These are phyloP conservation scores for Poeciliopsis occidentalis DNA, from an alignment of 2,113 vertebrate genomes.

Conservation along the genomic window DNA sequence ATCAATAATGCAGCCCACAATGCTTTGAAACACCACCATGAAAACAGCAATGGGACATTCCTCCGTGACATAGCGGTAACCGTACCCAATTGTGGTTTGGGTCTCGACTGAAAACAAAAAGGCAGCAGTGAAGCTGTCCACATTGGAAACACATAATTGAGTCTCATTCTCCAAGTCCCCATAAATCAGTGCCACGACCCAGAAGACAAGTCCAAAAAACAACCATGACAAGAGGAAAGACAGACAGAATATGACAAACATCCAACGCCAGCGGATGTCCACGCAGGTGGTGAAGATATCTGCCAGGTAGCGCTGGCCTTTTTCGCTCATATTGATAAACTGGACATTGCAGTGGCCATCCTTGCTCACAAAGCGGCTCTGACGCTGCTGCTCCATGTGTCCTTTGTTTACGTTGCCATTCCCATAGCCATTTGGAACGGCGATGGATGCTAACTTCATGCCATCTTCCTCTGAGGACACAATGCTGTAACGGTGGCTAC, in stretches of 20 bases:
- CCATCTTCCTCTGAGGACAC: conserved; percentile 96
- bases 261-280: conserved; percentile 98
- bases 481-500: conserved; percentile 97
- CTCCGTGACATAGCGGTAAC: conserved; percentile 93
- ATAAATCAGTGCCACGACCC: conserved; percentile 91
- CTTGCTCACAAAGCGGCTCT: conserved; percentile 95
- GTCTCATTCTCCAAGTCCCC: conserved; percentile 87
- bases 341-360: conserved; percentile 97
- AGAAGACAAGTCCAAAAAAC: conserved; percentile 94
- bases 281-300: conserved; percentile 98
- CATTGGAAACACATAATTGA: conserved; percentile 90
- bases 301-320: conserved; percentile 94
- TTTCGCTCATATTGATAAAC: conserved; percentile 96
- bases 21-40: conserved; percentile 96
- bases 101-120: conserved; percentile 98
- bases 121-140: conserved; percentile 95
- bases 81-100: conserved; percentile 96
- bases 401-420: conserved; percentile 90
- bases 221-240: conserved; percentile 95
- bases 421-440: conserved; percentile 91
- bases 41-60: conserved; percentile 94
- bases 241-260: conserved; percentile 94
- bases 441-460: conserved; percentile 92
- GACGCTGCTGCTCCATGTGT: conserved; percentile 83
- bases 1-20: conserved; percentile 96